Conservation (phyloP, 2,797 vertebrate genomes). For the Agapornis canus region DNA sequence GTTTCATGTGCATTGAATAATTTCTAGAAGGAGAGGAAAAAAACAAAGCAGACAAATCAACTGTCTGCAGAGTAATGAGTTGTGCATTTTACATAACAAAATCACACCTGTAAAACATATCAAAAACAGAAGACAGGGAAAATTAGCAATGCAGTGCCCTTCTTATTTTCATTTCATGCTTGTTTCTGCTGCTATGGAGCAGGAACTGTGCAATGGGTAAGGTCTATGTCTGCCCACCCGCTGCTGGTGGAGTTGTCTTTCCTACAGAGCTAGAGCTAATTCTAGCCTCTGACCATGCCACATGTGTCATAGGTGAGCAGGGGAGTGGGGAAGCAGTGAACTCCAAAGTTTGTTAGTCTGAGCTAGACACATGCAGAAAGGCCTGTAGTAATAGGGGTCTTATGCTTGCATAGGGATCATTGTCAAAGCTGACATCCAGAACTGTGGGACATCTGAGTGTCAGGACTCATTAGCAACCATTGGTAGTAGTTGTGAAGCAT, state of each 20-base stretch:
- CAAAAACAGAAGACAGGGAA: not conserved
- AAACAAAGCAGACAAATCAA: not conserved
- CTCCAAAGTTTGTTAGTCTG: not conserved
- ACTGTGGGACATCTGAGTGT: not conserved
- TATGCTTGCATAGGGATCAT: not conserved
- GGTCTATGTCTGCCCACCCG: not conserved
- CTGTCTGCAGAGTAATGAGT: not conserved
- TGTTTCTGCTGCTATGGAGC: not conserved
- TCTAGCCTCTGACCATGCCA: not conserved
- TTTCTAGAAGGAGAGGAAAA: not conserved
- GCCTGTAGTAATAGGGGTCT: not conserved
- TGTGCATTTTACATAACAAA: not conserved
- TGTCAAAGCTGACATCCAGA: not conserved
- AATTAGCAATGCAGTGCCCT: not conserved
- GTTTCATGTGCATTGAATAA: not conserved
- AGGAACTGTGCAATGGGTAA: not conserved
- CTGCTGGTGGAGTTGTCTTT: not conserved
- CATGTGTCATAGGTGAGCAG: fast-evolving
- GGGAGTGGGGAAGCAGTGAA: not conserved
- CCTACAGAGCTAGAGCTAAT: not conserved
- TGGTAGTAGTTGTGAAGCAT: not conserved
- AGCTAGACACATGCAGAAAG: not conserved
- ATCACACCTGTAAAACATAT: not conserved
- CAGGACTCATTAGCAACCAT: not conserved
- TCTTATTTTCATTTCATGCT: not conserved